Conservation (phyloP, 2,113 vertebrate genomes). For the Orycteropus afer region DNA sequence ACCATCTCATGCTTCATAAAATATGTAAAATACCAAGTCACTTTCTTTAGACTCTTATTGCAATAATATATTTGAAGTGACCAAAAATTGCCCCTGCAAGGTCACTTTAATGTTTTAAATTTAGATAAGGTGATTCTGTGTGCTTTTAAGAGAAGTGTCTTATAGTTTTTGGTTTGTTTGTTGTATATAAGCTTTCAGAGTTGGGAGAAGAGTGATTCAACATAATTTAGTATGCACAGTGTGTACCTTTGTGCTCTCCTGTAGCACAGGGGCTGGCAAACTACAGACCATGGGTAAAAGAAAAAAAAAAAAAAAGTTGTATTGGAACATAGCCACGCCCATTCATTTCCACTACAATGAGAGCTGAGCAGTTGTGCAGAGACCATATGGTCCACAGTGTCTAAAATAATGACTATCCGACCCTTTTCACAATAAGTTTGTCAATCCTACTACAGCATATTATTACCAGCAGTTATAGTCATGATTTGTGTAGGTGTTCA, state of each 20-base stretch:
- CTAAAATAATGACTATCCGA: not conserved
- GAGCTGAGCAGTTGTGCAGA: not conserved
- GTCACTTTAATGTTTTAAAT: slow-evolving; percentile 23
- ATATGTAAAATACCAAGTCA: slow-evolving; percentile 54
- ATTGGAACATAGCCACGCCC: not conserved
- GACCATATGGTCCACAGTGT: not conserved
- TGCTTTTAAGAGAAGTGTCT: not conserved
- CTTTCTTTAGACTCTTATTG: slow-evolving; percentile 59
- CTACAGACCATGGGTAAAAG: not conserved
- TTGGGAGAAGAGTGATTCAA: not conserved
- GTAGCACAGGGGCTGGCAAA: slow-evolving; percentile 10
- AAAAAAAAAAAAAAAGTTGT: not conserved
- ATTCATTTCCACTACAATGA: not conserved
- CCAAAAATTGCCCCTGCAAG: slow-evolving; percentile 22
- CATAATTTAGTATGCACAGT: not conserved
- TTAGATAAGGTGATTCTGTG: not conserved
- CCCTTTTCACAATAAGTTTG: not conserved
- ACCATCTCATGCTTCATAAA: slow-evolving; percentile 26
- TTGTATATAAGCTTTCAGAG: not conserved
- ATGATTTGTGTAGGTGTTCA: not conserved
- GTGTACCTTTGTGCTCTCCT: not conserved
- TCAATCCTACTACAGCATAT: not conserved
- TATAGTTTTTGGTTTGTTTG: not conserved
- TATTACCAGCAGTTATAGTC: not conserved
- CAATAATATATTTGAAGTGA: slow-evolving; percentile 64